Conservation (phyloP, 2,113 vertebrate species). For the Steatornis caripensis region DNA sequence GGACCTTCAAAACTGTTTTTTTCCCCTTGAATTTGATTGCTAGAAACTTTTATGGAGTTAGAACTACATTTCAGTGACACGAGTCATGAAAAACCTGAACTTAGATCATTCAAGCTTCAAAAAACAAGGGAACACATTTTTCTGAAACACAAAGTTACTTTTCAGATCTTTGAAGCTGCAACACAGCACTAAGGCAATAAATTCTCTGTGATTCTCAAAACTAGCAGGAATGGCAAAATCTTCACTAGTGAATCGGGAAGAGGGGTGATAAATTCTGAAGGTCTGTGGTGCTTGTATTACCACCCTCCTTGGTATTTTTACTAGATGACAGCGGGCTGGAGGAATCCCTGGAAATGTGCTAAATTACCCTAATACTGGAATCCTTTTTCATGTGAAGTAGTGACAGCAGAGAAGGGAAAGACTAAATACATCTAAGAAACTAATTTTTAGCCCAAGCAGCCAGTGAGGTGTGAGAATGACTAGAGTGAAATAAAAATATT, state of each 20-base stretch:
- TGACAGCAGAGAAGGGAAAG: background rate
- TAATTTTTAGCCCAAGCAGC: background rate
- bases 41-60: background rate
- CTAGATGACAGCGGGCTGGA: background rate
- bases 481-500: constrained; percentile 24
- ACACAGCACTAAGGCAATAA: background rate
- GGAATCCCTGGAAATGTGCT: background rate
- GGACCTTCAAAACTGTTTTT: background rate
- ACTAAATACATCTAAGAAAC: background rate
- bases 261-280: background rate
- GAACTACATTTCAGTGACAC: background rate
- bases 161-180: background rate
- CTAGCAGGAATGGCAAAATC: background rate
- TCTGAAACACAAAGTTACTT: background rate
- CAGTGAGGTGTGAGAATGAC: constrained; percentile 23
- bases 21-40: background rate
- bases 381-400: background rate
- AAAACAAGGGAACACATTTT: background rate
- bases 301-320: background rate
- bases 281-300: background rate
- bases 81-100: background rate
- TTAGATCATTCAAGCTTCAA: background rate
- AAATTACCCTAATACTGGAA: background rate
- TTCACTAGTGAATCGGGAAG: background rate
- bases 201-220: background rate